Conservation (phyloP, 1,140 invertebrate genomes). For the Palaemon carinicauda region DNA sequence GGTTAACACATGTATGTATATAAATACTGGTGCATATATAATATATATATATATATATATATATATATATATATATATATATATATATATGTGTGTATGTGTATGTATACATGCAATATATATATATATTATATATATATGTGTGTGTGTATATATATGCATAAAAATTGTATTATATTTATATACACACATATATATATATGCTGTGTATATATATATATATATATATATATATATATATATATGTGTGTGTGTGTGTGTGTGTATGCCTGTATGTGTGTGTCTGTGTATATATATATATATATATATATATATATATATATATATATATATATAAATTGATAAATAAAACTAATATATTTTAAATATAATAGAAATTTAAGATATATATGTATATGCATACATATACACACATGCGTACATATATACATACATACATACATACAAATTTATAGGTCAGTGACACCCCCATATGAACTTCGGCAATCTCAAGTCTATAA, state of each 20-base stretch:
- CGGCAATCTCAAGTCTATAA: neutral
- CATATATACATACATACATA: neutral
- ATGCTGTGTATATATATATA: neutral
- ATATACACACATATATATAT: neutral
- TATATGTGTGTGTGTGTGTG: neutral
- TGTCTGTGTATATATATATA: no score
- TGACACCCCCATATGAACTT: neutral
- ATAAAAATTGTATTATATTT: no score
- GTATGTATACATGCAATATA: neutral
- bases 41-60: neutral
- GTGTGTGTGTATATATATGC: neutral
- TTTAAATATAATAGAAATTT: no score
- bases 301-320: no score
- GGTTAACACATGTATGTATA: neutral
- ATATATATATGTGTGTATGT: no score
- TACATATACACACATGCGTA: neutral
- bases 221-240: neutral
- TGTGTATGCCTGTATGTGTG: no score
- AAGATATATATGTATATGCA: no score
- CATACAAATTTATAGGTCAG: neutral
- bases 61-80: neutral
- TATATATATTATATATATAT: neutral
- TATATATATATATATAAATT: no score
- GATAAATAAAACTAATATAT: no score
- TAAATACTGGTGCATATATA: no score